These are phyloP conservation scores for Zaprionus ghesquierei DNA, from an alignment of 1,140 invertebrate genomes.

Conservation along the genomic window DNA sequence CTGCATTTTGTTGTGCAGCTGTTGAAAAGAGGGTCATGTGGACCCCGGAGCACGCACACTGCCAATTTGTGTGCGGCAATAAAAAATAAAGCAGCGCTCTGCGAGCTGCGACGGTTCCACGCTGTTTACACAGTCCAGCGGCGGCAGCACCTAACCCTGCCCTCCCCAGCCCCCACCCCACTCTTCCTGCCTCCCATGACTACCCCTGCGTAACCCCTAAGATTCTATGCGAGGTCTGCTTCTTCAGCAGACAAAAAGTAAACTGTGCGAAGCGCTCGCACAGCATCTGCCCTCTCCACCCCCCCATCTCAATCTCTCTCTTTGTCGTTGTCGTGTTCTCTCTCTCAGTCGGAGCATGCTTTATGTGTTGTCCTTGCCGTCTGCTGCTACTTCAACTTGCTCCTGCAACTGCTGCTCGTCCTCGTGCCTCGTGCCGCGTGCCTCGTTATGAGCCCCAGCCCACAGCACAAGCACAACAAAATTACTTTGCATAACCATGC, in stretches of 20 bases:
- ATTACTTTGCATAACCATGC: constrained; percentile 81
- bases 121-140: constrained; percentile 65
- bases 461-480: constrained; percentile 68
- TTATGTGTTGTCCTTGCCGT: constrained; percentile 74
- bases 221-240: constrained; percentile 23
- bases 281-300: constrained; percentile 10
- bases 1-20: constrained; percentile 67
- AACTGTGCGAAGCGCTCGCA: no score
- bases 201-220: constrained; percentile 38
- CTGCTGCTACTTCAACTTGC: constrained; percentile 43
- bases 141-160: constrained; percentile 17
- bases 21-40: constrained; percentile 74
- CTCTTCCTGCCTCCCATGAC: neutral
- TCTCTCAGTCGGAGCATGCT: constrained; percentile 32
- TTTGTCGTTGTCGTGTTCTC: neutral
- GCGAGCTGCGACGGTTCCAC: constrained; percentile 25
- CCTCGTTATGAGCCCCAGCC: constrained; percentile 25
- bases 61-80: constrained; percentile 63
- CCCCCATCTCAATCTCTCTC: neutral
- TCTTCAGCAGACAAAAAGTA: constrained; percentile 54
- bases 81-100: constrained; percentile 51
- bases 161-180: neutral
- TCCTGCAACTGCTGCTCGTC: neutral
- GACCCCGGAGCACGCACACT: constrained; percentile 68
- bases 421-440: neutral